Evolutionary conservation across 2,888 invertebrate species (phyloP).

Genomic region (Dinocampus coccinellae): DNA sequence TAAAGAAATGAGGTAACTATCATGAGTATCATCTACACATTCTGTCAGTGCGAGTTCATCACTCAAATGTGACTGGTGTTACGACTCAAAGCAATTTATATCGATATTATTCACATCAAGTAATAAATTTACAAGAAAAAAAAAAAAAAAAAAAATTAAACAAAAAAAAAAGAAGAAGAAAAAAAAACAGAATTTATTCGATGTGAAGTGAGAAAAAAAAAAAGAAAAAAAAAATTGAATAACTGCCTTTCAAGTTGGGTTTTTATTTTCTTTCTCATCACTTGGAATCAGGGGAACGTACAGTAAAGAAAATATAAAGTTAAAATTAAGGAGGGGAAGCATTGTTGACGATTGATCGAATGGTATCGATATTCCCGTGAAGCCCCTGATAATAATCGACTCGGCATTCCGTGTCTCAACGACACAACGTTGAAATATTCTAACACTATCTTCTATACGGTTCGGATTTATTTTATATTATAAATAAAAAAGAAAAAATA

Average conservation of each 20-base stretch:
- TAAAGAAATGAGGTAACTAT: not conserved
- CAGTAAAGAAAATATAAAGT: not conserved
- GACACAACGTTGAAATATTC: not conserved
- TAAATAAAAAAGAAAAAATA: no score
- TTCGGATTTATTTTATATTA: not conserved
- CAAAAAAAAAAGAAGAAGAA: constrained; percentile 5
- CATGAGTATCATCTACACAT: not conserved
- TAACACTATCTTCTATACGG: not conserved
- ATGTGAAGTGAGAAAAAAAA: constrained; percentile 4
- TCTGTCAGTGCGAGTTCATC: not conserved
- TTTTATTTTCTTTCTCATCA: constrained; percentile 5
- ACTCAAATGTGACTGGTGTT: not conserved
- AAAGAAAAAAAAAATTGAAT: constrained; percentile 1
- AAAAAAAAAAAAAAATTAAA: constrained; percentile 7
- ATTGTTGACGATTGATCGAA: not conserved
- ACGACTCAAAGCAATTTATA: not conserved
- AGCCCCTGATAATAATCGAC: not conserved
- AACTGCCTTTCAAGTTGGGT: not conserved
- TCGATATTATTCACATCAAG: not conserved
- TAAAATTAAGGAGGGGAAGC: not conserved
- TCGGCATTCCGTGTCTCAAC: not conserved
- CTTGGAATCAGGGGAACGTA: not conserved
- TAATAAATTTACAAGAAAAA: not conserved
- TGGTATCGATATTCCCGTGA: not conserved
- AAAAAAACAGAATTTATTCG: no score